Percentiles rank a stretch among this genome's conserved stretches.
Evolutionary conservation across 2,113 vertebrate genomes (phyloP).

Genomic region (Lasiurus cinereus): DNA sequence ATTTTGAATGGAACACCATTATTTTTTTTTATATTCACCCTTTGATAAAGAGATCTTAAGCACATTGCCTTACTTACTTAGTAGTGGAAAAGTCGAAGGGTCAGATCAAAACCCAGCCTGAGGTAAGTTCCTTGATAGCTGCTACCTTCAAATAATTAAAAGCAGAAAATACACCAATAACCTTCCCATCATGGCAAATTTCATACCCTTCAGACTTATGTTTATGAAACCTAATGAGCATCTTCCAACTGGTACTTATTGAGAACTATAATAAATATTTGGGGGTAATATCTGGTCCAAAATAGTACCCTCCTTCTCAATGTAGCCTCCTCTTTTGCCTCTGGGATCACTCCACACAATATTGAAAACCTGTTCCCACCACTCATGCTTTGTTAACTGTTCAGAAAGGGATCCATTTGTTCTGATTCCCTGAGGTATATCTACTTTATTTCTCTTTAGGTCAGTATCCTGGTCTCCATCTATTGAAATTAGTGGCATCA

Average conservation of each 20-base stretch:
- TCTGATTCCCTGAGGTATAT: rapidly evolving
- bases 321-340: constrained; percentile 93
- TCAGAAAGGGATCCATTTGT: background rate
- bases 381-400: constrained; percentile 86
- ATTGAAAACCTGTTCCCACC: constrained; percentile 97
- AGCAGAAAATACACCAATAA: constrained; percentile 95
- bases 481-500: constrained; percentile 88
- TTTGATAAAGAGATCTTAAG: constrained; percentile 91
- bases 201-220: constrained; percentile 97
- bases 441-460: background rate
- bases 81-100: constrained; percentile 94
- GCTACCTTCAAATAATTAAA: constrained; percentile 97
- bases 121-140: constrained; percentile 97
- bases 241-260: constrained; percentile 90
- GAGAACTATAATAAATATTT: constrained; percentile 84
- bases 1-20: background rate
- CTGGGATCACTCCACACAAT: constrained; percentile 97
- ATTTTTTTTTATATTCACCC: constrained; percentile 83
- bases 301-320: constrained; percentile 96
- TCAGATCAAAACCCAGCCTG: constrained; percentile 90
- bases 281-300: constrained; percentile 94
- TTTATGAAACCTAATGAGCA: constrained; percentile 96
- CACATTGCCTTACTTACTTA: constrained; percentile 91
- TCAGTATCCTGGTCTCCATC: background rate
- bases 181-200: constrained; percentile 93